phyloP scores from a whole-genome alignment of 2,797 vertebrate genomes.

The Tiaroga cobitis region DNA sequence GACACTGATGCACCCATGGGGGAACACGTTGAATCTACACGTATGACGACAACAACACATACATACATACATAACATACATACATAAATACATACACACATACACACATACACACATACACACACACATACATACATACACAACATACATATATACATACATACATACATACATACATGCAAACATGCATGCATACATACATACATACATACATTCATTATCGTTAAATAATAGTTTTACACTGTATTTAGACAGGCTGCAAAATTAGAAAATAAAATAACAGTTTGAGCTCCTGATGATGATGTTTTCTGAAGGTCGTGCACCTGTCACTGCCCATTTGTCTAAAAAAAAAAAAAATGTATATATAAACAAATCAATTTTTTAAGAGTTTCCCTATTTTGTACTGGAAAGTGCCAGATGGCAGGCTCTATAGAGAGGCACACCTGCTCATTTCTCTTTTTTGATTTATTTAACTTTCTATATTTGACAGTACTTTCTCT shows the following conservation, averaged over 20 bases:
- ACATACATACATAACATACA: too few species aligned
- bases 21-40: slow-evolving; percentile 57
- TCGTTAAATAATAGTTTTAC: neutral
- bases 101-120: too few species aligned
- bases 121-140: too few species aligned
- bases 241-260: neutral
- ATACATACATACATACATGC: too few species aligned
- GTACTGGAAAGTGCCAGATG: slow-evolving; percentile 21
- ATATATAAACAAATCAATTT: too few species aligned
- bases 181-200: too few species aligned
- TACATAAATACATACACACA: too few species aligned
- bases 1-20: slow-evolving; percentile 65
- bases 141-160: too few species aligned
- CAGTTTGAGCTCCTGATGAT: neutral
- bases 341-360: neutral
- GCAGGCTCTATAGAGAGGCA: neutral
- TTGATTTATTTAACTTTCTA: slow-evolving; percentile 5
- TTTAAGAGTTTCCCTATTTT: neutral
- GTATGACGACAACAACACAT: slow-evolving; percentile 60
- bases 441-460: slow-evolving; percentile 24
- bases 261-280: neutral
- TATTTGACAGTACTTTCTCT: slow-evolving; percentile 29
- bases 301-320: neutral
- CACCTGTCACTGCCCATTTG: slow-evolving; percentile 1
- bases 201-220: too few species aligned